Percentiles rank a stretch among this genome's conserved stretches.
phyloP scores from a whole-genome alignment of 2,888 invertebrate species.

The Kryphioiulus occultus region DNA sequence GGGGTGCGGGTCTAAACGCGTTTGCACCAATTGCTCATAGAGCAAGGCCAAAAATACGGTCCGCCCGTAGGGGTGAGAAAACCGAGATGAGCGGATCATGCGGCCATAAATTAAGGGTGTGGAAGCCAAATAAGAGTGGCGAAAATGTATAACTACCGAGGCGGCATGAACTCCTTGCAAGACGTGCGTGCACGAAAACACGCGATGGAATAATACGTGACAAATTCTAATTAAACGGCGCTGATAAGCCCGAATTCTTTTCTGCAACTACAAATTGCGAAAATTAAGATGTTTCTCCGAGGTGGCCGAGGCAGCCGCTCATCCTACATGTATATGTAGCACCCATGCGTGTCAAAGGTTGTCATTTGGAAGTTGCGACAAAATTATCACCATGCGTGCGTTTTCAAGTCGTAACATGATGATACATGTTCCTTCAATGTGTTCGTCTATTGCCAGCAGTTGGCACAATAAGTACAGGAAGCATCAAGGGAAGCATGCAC shows the following conservation, averaged over 20 bases:
- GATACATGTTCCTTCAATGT: too few species aligned
- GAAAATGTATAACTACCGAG: not conserved
- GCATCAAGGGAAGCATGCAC: too few species aligned
- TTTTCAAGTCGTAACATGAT: too few species aligned
- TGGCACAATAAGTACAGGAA: too few species aligned
- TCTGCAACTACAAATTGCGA: not conserved
- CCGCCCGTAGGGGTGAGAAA: not conserved
- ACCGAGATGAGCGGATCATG: not conserved
- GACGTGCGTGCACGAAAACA: not conserved
- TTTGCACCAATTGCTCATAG: too few species aligned
- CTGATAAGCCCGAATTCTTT: not conserved
- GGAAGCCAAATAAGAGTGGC: not conserved
- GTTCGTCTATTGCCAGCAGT: too few species aligned
- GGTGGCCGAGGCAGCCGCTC: not conserved
- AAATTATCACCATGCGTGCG: too few species aligned
- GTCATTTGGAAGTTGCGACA: not conserved
- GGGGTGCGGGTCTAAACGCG: too few species aligned
- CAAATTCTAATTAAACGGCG: not conserved
- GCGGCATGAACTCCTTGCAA: not conserved
- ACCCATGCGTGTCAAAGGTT: not conserved
- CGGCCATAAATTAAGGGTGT: not conserved
- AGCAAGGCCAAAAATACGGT: too few species aligned
- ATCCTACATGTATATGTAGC: not conserved
- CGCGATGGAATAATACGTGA: constrained; percentile 3
- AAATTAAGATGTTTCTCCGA: not conserved